phyloP scores from a whole-genome alignment of 2,888 invertebrate species.

The Sarcophaga rosellei region DNA sequence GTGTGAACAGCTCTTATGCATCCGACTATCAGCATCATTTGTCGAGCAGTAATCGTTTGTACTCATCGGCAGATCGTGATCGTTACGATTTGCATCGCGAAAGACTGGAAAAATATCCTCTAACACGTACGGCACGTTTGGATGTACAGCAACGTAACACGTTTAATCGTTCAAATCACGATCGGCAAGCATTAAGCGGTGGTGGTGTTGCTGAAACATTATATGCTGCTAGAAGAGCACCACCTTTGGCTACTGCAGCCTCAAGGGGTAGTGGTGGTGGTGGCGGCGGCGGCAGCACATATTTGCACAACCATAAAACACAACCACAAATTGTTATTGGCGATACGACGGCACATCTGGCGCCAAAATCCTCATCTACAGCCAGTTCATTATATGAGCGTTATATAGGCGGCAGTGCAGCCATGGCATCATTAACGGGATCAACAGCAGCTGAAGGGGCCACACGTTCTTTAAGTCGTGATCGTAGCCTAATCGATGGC shows the following conservation, averaged over 20 bases:
- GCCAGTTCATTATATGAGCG: slow-evolving; percentile 58
- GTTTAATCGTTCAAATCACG: slow-evolving; percentile 82
- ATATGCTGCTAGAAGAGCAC: slow-evolving; percentile 65
- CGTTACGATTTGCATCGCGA: slow-evolving; percentile 79
- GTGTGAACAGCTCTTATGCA: slow-evolving; percentile 73
- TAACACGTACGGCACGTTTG: slow-evolving; percentile 79
- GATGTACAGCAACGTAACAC: slow-evolving; percentile 81
- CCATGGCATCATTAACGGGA: slow-evolving; percentile 61
- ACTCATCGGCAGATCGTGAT: slow-evolving; percentile 78
- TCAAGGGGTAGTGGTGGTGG: slow-evolving; percentile 59
- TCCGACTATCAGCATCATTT: slow-evolving; percentile 76
- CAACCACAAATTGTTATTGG: slow-evolving; percentile 81
- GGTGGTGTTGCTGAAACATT: slow-evolving; percentile 52
- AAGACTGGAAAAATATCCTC: slow-evolving; percentile 77
- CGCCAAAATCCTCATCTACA: slow-evolving; percentile 66
- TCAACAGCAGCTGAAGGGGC: slow-evolving; percentile 61
- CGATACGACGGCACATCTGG: slow-evolving; percentile 71
- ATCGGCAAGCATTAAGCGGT: slow-evolving; percentile 77
- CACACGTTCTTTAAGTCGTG: slow-evolving; percentile 67
- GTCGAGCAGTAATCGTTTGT: slow-evolving; percentile 76
- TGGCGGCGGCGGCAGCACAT: slow-evolving; percentile 70
- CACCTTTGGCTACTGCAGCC: slow-evolving; percentile 69
- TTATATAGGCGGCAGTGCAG: slow-evolving; percentile 52
- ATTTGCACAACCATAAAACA: slow-evolving; percentile 74
- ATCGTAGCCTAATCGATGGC: slow-evolving; percentile 71